Evolutionary conservation across 53 echinoderm and acorn worm species (phyloP).

Genomic region (Apostichopus leukothele): DNA sequence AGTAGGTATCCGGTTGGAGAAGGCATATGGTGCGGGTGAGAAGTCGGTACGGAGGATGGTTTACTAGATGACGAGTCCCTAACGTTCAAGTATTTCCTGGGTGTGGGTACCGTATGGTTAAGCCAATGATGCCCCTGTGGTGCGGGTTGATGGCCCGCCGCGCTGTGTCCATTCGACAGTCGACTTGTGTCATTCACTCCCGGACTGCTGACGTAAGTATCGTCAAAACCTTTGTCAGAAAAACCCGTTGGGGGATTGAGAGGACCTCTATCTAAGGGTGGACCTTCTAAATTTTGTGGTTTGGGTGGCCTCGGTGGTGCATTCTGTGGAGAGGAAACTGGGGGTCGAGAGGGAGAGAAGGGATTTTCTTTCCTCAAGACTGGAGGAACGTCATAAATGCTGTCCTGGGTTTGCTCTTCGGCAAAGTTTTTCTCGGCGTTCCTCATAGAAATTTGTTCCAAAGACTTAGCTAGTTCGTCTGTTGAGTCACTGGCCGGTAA

Average conservation of each 20-base stretch:
- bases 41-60: background rate
- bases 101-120: constrained; percentile 25
- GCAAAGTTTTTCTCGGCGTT: constrained; percentile 56
- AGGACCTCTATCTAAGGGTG: constrained; percentile 11
- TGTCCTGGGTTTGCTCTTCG: constrained; percentile 29
- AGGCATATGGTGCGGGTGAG: background rate
- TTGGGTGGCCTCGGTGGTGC: constrained; percentile 89
- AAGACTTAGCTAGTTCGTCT: constrained; percentile 84
- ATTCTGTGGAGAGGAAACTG: constrained; percentile 38
- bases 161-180: constrained; percentile 30
- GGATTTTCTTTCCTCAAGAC: constrained; percentile 18
- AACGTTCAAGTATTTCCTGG: constrained; percentile 39
- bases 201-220: constrained; percentile 66
- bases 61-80: constrained; percentile 30
- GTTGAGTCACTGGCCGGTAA: constrained; percentile 74
- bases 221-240: constrained; percentile 62
- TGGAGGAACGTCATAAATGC: constrained; percentile 38
- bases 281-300: constrained; percentile 48
- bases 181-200: background rate
- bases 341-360: constrained; percentile 50
- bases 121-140: constrained; percentile 47
- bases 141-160: background rate
- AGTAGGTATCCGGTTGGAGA: constrained; percentile 66
- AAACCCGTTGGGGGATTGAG: constrained; percentile 15
- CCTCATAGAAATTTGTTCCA: constrained; percentile 78